Percentiles rank a stretch among this genome's conserved stretches.
phyloP scores from a whole-genome alignment of 2,888 invertebrate genomes.

The Trichopria drosophilae region DNA sequence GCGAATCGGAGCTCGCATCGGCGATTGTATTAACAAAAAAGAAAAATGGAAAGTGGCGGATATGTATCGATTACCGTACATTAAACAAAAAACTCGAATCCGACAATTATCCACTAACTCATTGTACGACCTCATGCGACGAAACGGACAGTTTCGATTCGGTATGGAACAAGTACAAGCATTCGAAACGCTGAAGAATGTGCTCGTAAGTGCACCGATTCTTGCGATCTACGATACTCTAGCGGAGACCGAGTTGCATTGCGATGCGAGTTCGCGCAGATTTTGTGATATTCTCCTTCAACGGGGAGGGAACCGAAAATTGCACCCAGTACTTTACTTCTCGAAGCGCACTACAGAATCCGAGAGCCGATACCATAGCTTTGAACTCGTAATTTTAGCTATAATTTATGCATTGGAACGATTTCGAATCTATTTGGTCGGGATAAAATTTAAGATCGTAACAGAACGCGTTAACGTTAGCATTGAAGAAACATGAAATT shows the following conservation, averaged over 20 bases:
- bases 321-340: slow-evolving; percentile 4
- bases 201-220: background rate
- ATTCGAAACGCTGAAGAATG: too few species aligned
- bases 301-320: background rate
- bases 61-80: slow-evolving; percentile 35
- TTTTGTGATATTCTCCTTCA: slow-evolving; percentile 6
- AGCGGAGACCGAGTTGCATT: slow-evolving; percentile 6
- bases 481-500: slow-evolving; percentile 42
- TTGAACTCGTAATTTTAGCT: slow-evolving; percentile 10
- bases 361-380: slow-evolving; percentile 7
- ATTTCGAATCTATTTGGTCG: too few species aligned
- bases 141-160: slow-evolving; percentile 35
- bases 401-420: too few species aligned
- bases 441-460: too few species aligned
- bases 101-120: too few species aligned
- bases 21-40: slow-evolving; percentile 28
- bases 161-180: slow-evolving; percentile 32
- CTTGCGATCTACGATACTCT: slow-evolving; percentile 3
- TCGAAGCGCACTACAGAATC: slow-evolving; percentile 6
- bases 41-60: slow-evolving; percentile 31
- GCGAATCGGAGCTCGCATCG: too few species aligned
- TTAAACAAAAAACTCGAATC: too few species aligned
- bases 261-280: too few species aligned
- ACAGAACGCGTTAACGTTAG: slow-evolving; percentile 40
- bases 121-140: slow-evolving; percentile 36